phyloP scores from a whole-genome alignment of 1,140 invertebrate genomes.

The Pogonomyrmex californicus region DNA sequence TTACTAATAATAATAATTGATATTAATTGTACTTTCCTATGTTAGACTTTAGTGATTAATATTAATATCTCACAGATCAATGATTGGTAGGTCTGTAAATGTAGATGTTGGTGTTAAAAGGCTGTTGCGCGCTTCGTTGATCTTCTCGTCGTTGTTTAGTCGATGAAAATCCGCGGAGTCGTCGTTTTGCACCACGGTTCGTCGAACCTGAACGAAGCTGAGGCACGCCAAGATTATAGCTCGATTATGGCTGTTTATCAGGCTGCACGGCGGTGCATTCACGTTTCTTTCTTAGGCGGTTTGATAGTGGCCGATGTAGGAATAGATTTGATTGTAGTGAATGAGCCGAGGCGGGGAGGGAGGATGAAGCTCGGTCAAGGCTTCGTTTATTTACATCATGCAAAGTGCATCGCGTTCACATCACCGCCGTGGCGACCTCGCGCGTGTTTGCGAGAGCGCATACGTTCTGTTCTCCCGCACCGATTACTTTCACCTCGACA shows the following conservation, averaged over 20 bases:
- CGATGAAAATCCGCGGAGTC: neutral
- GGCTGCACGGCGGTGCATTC: neutral
- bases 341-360: slow-evolving; percentile 36
- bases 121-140: neutral
- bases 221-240: neutral
- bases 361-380: slow-evolving; percentile 73
- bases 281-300: neutral
- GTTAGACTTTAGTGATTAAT: neutral
- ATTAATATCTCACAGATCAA: neutral
- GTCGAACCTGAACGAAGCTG: slow-evolving; percentile 35
- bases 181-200: slow-evolving; percentile 40
- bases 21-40: neutral
- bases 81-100: neutral
- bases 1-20: neutral
- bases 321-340: slow-evolving; percentile 61
- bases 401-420: slow-evolving; percentile 77
- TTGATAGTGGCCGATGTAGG: slow-evolving; percentile 28
- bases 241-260: slow-evolving; percentile 47
- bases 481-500: slow-evolving; percentile 72
- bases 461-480: neutral
- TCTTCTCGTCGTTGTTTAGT: slow-evolving; percentile 15
- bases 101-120: neutral
- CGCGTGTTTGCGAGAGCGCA: slow-evolving; percentile 7
- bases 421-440: slow-evolving; percentile 26
- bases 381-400: slow-evolving; percentile 75